Evolutionary conservation across 1,140 invertebrate species (phyloP).

Genomic region (Phymastichus coffea): DNA sequence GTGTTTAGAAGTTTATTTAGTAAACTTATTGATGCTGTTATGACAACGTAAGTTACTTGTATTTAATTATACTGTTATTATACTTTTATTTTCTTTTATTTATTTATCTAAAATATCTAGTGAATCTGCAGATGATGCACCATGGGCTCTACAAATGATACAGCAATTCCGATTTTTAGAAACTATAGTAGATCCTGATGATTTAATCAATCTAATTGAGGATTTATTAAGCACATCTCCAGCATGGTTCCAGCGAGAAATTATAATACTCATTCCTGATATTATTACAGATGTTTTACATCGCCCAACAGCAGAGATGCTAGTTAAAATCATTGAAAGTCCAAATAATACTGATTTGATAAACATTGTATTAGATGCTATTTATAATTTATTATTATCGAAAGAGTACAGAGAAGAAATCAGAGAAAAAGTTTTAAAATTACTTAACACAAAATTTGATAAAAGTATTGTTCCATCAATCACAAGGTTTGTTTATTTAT

Average conservation of each 20-base stretch:
- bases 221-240: conserved; percentile 48
- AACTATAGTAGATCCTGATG: conserved; percentile 36
- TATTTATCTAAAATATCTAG: conserved; percentile 30
- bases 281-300: conserved; percentile 49
- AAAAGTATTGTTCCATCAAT: conserved; percentile 42
- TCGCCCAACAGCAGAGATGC: conserved; percentile 42
- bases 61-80: conserved; percentile 3
- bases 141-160: conserved; percentile 42
- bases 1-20: conserved; percentile 39
- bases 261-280: conserved; percentile 48
- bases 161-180: conserved; percentile 52
- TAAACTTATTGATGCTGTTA: conserved; percentile 46
- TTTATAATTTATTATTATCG: conserved; percentile 45
- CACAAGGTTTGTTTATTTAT: conserved; percentile 36
- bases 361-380: conserved; percentile 43
- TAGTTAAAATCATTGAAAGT: conserved; percentile 44
- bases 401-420: conserved; percentile 46
- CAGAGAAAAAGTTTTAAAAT: conserved; percentile 39
- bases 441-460: conserved; percentile 37
- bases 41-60: conserved; percentile 38
- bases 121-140: conserved; percentile 38
- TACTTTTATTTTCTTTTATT: not conserved
- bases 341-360: conserved; percentile 42
- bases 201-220: conserved; percentile 39
- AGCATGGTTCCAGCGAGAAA: conserved; percentile 48